Evolutionary conservation across 2,113 vertebrate species (phyloP), one percentile per base, ranked within the genome.

Genomic region (Barbus barbus): DNA sequence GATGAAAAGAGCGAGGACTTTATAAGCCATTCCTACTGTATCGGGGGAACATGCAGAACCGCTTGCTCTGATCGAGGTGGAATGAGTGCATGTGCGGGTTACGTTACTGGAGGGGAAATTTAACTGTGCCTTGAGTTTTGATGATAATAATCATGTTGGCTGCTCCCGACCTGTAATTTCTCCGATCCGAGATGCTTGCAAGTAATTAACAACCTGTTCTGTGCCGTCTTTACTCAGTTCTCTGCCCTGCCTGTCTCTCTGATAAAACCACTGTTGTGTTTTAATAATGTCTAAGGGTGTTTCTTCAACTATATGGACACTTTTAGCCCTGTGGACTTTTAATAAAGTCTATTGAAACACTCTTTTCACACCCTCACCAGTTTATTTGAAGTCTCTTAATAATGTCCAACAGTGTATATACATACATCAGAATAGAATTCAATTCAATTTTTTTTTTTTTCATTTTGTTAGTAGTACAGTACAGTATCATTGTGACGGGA

Each of bases 81-180:
- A 58, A 72, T 80, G 41, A 61, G 38, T 83, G 81, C 31, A 81
- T 86, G 56, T 81, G 53, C 53, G 41, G 16, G 61, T 78, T 24
- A 9, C 48, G 24, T n/a, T 56, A 63, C 80, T 74, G 61, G 67
- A 84, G 78, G 78, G 38, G 88, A 71, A 76, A 46, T 75, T 80
- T 18, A 46, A 31, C 41, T 46, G 71, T 73, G 77, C 71, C 82
- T n/a, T 82, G 22, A 56, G 73, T 60, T 77, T 71, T 78, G 73
- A 75, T 85, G 24, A 74, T 85, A 82, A 84, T 84, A 86, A 85
- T 86, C 75, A 67, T n/a, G 72, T 41, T 84, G 73, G 81, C 81
- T 78, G 73, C 78, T 76, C 81, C 78, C 85, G 86, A 86, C 84
- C 83, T 86, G 86, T 88, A 87, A 88, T 88, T 86, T 86, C 84